These are phyloP conservation scores for Bos taurus DNA, from an alignment of 2,113 vertebrate genomes.

Conservation along the genomic window DNA sequence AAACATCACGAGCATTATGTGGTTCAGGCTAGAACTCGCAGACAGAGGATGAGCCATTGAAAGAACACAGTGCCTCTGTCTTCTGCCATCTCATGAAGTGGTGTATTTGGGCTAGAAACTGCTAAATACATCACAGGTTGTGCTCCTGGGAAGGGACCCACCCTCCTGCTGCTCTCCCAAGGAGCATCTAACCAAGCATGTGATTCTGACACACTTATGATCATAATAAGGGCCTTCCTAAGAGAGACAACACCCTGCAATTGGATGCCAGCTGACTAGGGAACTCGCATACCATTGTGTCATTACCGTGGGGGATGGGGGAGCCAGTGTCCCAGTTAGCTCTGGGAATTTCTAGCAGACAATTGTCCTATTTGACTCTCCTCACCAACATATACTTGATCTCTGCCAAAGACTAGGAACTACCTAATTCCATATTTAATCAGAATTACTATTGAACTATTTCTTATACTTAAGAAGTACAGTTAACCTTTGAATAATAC, in stretches of 20 bases:
- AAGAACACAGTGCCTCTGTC: neutral
- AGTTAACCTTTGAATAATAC: neutral
- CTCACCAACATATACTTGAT: neutral
- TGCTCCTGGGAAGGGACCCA: neutral
- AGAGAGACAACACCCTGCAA: neutral
- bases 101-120: neutral
- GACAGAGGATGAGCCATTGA: neutral
- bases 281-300: neutral
- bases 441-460: neutral
- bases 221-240: neutral
- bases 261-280: neutral
- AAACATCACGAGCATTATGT: neutral
- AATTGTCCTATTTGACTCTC: neutral
- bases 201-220: neutral
- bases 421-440: neutral
- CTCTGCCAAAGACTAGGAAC: neutral
- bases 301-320: neutral
- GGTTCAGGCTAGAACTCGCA: neutral
- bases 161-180: neutral
- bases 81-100: neutral
- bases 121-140: neutral
- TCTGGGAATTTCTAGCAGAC: neutral
- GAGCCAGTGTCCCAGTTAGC: neutral
- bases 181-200: neutral
- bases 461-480: neutral